Evolutionary conservation across 2,888 invertebrate species (phyloP).

Genomic region (Papilio demoleus): DNA sequence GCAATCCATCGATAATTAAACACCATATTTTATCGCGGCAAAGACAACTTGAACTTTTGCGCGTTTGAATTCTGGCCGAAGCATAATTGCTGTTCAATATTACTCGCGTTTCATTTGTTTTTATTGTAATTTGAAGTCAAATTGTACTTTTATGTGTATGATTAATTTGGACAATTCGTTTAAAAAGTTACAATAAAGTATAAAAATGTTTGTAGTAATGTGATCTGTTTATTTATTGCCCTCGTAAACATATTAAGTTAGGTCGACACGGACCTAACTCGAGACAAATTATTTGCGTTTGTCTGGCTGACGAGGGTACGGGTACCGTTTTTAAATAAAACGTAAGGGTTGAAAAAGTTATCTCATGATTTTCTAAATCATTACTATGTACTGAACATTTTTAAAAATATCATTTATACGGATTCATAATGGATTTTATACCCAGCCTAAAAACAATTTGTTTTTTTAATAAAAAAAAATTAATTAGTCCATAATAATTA

Average conservation of each 20-base stretch:
- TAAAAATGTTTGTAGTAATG: constrained; percentile 10
- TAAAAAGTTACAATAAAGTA: not conserved
- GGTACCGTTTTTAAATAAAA: constrained; percentile 31
- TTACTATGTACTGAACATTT: constrained; percentile 4
- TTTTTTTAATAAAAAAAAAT: not conserved
- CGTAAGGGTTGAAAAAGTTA: constrained; percentile 20
- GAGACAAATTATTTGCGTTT: constrained; percentile 38
- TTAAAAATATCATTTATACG: constrained; percentile 1
- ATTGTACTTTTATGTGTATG: not conserved
- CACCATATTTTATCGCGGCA: no score
- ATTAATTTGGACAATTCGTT: not conserved
- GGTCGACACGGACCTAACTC: constrained; percentile 28
- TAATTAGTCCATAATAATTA: not conserved
- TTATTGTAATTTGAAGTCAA: not conserved
- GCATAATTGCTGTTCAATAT: no score
- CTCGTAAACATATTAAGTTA: constrained; percentile 32
- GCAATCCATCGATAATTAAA: no score
- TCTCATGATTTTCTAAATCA: not conserved
- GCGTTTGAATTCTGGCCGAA: no score
- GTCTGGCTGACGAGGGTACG: constrained; percentile 34
- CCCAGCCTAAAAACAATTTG: no score
- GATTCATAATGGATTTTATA: not conserved
- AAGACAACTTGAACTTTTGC: no score
- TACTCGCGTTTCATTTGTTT: no score
- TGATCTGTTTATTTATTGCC: constrained; percentile 33